Evolutionary conservation across 2,113 vertebrate genomes (phyloP), one percentile per base, ranked within the genome.

Genomic region (Rhodinocichla rosea): DNA sequence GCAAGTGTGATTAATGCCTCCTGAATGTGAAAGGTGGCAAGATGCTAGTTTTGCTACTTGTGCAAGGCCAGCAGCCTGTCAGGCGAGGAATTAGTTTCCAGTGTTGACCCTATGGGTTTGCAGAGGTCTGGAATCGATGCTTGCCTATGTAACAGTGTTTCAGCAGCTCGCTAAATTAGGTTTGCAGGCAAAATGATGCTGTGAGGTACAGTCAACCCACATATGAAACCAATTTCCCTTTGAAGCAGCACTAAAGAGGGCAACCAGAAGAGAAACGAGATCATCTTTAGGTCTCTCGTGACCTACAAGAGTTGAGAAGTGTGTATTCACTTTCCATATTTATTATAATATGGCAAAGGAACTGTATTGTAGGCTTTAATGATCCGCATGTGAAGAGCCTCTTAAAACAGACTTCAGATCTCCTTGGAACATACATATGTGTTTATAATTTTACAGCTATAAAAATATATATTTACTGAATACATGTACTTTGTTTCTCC

Each of bases 391-490:
- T 92, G 91, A 92, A 88, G 77, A 92, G 42, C 4, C 13, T 93
- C 90, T 94, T 94, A 94, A 95, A 95, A 97, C 93, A 94, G 92
- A 44, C 78, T 69, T 73, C 42, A 76, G 53, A 91, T 85, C 84
- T 91, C 71, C 76, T 69, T 92, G 94, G 95, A 91, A 79, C 92
- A 26, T 76, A 90, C 83, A 62, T 96, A 95, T 94, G 94, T 95
- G 91, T 97, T 97, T 94, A 92, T 95, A 91, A 92, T 94, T 93
- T 89, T 67, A 71, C 33, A 60, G 86, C 78, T 93, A 91, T 96
- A 94, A 93, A 95, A 97, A 95, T 93, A 93, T 39, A 50, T 96
- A 88, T 97, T 97, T 97, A 96, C 95, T 83, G 95, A 95, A 95
- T 87, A 89, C 88, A 90, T 5, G 26, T 56, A 89, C 83, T 95